Evolutionary conservation across 2,113 vertebrate genomes (phyloP).

Genomic region (Paradoxurus hermaphroditus): DNA sequence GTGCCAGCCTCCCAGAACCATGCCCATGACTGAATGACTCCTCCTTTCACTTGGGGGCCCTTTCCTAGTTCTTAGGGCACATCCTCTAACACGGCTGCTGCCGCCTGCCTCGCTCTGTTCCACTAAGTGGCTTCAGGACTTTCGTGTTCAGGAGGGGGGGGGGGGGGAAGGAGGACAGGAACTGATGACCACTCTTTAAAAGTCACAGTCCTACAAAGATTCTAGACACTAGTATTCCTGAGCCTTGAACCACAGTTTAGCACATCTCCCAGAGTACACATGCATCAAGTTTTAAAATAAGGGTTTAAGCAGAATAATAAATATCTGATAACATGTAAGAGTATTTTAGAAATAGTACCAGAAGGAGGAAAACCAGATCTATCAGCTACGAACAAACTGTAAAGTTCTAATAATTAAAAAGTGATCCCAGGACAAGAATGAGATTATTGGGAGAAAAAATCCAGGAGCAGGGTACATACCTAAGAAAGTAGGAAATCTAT

Average conservation of each 20-base stretch:
- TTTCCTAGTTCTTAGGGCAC: background rate
- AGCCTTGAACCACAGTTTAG: background rate
- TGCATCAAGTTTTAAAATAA: background rate
- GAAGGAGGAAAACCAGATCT: background rate
- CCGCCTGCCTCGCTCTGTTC: background rate
- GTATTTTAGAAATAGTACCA: background rate
- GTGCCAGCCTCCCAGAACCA: background rate
- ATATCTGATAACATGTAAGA: background rate
- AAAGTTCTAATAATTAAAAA: background rate
- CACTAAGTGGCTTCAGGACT: background rate
- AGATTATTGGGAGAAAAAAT: background rate
- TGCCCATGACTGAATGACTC: background rate
- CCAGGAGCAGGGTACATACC: background rate
- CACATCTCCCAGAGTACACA: background rate
- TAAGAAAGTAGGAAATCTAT: background rate
- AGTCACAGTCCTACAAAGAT: background rate
- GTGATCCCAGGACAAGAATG: background rate
- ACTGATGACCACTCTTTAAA: background rate
- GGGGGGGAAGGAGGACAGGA: background rate
- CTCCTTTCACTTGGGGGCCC: background rate
- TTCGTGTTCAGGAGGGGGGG: background rate
- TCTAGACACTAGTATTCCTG: background rate
- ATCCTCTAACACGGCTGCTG: background rate
- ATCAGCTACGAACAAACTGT: background rate
- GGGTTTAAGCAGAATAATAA: background rate